A percentile compares a stretch with the other conserved stretches of the same genome.
Conservation (phyloP, 2,113 vertebrate genomes). For the Pipra filicauda region DNA sequence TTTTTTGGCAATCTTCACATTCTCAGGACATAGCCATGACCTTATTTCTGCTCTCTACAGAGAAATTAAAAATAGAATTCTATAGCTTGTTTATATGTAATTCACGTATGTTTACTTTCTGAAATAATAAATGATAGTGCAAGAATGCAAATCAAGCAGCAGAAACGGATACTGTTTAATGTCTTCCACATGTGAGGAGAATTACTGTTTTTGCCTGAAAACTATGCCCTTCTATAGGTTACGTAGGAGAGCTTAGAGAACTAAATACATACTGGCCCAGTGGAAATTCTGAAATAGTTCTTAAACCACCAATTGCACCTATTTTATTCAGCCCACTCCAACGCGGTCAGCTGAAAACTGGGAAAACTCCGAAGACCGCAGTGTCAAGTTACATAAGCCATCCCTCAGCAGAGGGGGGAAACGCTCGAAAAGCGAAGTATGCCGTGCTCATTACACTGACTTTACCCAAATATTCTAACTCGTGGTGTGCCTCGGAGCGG, state of each 20-base stretch:
- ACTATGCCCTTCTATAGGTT: not conserved
- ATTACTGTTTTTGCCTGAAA: not conserved
- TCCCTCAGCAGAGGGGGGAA: not conserved
- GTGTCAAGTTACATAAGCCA: not conserved
- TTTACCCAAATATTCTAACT: fast-evolving
- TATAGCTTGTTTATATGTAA: not conserved
- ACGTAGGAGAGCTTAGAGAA: not conserved
- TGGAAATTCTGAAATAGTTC: not conserved
- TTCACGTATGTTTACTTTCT: not conserved
- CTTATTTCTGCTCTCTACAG: not conserved
- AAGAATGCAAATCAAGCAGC: not conserved
- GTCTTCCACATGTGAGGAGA: not conserved
- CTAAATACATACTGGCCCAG: not conserved
- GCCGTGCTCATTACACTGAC: fast-evolving
- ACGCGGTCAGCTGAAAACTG: not conserved
- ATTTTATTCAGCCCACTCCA: constrained; percentile 10
- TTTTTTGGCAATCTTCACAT: constrained; percentile 17
- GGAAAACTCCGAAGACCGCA: not conserved
- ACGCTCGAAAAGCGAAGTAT: not conserved
- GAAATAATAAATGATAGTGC: not conserved
- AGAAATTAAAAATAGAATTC: not conserved
- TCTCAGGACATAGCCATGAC: not conserved
- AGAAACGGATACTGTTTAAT: not conserved
- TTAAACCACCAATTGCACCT: not conserved
- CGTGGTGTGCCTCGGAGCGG: fast-evolving